Base-by-base conservation (phyloP, 2,113 vertebrate genomes). In the Glaucidium brasilianum region DNA sequence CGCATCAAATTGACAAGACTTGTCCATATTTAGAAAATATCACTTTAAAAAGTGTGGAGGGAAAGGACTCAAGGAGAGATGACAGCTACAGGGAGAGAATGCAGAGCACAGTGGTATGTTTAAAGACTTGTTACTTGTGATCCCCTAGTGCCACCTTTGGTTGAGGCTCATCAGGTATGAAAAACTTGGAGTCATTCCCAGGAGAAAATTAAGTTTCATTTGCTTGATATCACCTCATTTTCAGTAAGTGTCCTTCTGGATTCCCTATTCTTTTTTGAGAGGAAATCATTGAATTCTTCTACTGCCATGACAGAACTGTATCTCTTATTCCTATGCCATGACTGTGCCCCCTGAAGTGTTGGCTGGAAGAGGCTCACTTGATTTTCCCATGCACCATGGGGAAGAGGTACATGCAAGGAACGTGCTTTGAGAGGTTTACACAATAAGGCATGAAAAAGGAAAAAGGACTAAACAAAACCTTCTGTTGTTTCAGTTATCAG, bases 111-210 rank as follows among this genome's bases (percentile, higher is more conserved):
- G n/a, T 12, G 5, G 12, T 43, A 11, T 59, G 62, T 92, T 94
- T 71, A 74, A 88, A 66, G 41, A 71, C 39, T 63, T 63, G 17
- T 45, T 74, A 85, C 62, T 94, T 90, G 53, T 71, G 75, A 83
- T 88, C 35, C 52, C 91, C 77, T 91, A 93, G 58, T 94, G 93
- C 91, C 84, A 92, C 76, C 85, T 95, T 75, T 92, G 85, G 69
- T 60, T 94, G 85, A 82, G 88, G 75, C 23, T 85, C 82, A 89
- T n/a, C 53, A 77, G 69, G 78, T 41, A 58, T 16, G 21, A 92
- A 93, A 75, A 85, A 69, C 13, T 45, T 74, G 53, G 53, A 86
- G 8, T 20, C 50, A 75, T 59, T 91, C 93, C 87, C 78, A 58
- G 62, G 22, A 90, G n/a, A 79, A 66, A 91, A 88, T 30, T 11